Percentiles rank a stretch among this genome's conserved stretches.
phyloP scores from a whole-genome alignment of 2,797 vertebrate genomes.

The Sebastes matsubarae region DNA sequence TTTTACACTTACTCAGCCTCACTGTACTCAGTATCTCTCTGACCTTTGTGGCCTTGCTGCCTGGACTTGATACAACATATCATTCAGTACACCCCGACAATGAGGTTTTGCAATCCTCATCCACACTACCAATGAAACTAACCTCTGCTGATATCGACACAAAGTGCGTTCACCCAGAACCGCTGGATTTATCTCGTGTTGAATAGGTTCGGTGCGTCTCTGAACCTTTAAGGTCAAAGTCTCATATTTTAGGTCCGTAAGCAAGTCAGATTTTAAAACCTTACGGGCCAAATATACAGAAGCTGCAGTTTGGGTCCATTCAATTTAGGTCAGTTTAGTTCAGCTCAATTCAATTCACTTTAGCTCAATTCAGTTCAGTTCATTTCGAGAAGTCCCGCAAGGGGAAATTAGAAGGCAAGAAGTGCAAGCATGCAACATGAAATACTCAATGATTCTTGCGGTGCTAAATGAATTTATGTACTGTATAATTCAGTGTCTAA shows the following conservation, averaged over 20 bases:
- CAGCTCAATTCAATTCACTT: conserved; percentile 2
- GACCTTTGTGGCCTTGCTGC: conserved; percentile 68
- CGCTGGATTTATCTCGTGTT: conserved; percentile 2
- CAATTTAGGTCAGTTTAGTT: conserved; percentile 5
- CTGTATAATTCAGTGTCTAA: conserved; percentile 35
- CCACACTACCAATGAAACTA: conserved; percentile 7
- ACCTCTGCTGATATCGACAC: conserved; percentile 19
- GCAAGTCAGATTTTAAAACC: conserved; percentile 4
- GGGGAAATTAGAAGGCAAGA: conserved; percentile 1
- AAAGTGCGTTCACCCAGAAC: neutral
- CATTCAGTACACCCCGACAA: conserved; percentile 30
- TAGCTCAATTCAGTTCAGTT: neutral
- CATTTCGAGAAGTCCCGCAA: neutral
- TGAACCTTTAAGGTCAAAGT: conserved; percentile 26
- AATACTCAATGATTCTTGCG: conserved; percentile 15
- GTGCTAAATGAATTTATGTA: conserved; percentile 48
- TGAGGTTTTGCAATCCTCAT: conserved; percentile 29
- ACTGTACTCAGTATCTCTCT: conserved; percentile 53
- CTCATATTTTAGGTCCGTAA: conserved; percentile 13
- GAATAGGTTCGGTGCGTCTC: neutral
- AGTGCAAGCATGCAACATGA: conserved; percentile 15
- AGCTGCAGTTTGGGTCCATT: conserved; percentile 7
- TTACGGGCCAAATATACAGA: conserved; percentile 10
- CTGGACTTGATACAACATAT: conserved; percentile 35
- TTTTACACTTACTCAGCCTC: conserved; percentile 72